Percentiles rank a stretch among this genome's conserved stretches.
Conservation (phyloP, 2,888 invertebrate species). For the Trichopria drosophilae region DNA sequence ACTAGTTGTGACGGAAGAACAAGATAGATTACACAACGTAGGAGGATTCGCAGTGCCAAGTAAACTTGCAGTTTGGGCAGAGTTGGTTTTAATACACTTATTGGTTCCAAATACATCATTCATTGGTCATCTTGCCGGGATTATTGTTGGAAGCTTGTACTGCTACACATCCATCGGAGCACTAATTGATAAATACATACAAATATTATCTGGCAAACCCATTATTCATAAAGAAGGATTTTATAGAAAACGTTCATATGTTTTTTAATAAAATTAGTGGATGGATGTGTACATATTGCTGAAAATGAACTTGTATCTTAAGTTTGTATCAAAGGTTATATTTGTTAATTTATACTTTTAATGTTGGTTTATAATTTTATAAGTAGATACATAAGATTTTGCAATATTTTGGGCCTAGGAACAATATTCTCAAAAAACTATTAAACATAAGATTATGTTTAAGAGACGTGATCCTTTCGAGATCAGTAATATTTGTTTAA, state of each 20-base stretch:
- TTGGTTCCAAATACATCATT: slow-evolving; percentile 67
- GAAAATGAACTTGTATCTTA: background rate
- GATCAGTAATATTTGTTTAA: too few relatives aligned
- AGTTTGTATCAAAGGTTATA: too few relatives aligned
- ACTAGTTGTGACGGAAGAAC: slow-evolving; percentile 56
- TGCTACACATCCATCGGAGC: slow-evolving; percentile 58
- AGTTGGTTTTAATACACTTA: slow-evolving; percentile 65
- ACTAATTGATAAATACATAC: slow-evolving; percentile 52
- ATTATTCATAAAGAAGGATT: slow-evolving; percentile 54
- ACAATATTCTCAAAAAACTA: too few relatives aligned
- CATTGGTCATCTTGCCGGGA: slow-evolving; percentile 67
- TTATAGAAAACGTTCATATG: slow-evolving; percentile 43
- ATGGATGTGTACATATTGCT: slow-evolving; percentile 13
- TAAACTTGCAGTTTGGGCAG: slow-evolving; percentile 65
- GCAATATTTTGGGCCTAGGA: too few relatives aligned
- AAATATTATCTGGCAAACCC: slow-evolving; percentile 51
- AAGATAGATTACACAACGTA: slow-evolving; percentile 48
- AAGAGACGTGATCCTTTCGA: too few relatives aligned
- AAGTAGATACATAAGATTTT: too few relatives aligned
- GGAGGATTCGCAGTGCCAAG: slow-evolving; percentile 59
- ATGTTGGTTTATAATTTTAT: too few relatives aligned
- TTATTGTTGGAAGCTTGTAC: slow-evolving; percentile 65
- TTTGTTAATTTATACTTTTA: too few relatives aligned
- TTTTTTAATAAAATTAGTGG: slow-evolving; percentile 22
- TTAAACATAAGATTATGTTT: too few relatives aligned